Conservation (phyloP, 1,140 invertebrate species). For the Aphaenogaster ashmeadi region DNA sequence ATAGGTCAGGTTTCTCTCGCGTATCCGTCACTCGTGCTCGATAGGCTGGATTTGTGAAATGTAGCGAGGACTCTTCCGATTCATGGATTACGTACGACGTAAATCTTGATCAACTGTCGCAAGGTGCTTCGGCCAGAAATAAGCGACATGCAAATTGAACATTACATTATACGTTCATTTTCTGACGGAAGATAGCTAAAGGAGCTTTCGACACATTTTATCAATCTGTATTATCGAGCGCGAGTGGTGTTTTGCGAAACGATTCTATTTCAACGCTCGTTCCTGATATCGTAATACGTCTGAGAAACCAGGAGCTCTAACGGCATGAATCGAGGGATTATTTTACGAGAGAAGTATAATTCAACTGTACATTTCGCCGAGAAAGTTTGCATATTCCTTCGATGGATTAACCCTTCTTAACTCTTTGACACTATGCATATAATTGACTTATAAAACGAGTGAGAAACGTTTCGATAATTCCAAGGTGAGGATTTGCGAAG, state of each 20-base stretch:
- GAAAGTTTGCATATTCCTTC: neutral
- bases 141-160: neutral
- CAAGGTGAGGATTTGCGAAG: neutral
- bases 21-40: neutral
- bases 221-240: slow-evolving; percentile 10
- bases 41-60: neutral
- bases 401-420: slow-evolving; percentile 4
- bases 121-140: neutral
- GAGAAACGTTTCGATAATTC: neutral
- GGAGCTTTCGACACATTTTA: neutral
- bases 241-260: neutral
- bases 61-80: neutral
- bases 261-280: neutral
- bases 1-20: slow-evolving; percentile 12
- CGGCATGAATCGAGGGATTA: slow-evolving; percentile 3
- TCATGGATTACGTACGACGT: neutral
- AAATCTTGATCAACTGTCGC: slow-evolving; percentile 1
- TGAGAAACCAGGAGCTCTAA: neutral
- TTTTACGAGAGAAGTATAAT: neutral
- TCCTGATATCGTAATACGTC: neutral
- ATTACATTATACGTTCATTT: neutral
- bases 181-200: neutral
- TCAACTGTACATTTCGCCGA: neutral
- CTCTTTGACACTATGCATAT: neutral
- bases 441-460: neutral